phyloP scores from a whole-genome alignment of 2,888 invertebrate species.

The Brachynemurus nebulosus region DNA sequence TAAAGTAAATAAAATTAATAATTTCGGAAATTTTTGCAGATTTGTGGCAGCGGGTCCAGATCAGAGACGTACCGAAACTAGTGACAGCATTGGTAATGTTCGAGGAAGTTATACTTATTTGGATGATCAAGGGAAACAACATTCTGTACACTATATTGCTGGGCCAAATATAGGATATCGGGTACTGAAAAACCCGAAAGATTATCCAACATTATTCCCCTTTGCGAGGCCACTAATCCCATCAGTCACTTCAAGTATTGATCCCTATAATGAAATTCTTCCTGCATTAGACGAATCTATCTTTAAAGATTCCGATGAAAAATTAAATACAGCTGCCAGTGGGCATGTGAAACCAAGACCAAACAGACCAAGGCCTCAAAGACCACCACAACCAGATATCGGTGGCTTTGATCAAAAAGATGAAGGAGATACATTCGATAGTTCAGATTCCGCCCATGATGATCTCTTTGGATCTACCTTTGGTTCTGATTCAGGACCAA shows the following conservation, averaged over 20 bases:
- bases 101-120: constrained; percentile 64
- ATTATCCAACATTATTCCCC: constrained; percentile 46
- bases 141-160: constrained; percentile 63
- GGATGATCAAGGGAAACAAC: constrained; percentile 64
- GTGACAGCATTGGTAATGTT: constrained; percentile 56
- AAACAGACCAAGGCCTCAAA: background rate
- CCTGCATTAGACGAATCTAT: constrained; percentile 12
- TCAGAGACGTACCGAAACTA: constrained; percentile 58
- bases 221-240: constrained; percentile 34
- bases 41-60: constrained; percentile 65
- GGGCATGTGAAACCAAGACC: constrained; percentile 37
- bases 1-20: no score
- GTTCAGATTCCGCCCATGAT: background rate
- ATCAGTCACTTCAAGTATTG: constrained; percentile 26
- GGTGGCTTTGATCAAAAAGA: background rate
- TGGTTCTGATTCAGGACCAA: background rate
- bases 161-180: constrained; percentile 67
- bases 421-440: background rate
- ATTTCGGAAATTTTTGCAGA: no score
- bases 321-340: constrained; percentile 38
- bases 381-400: background rate
- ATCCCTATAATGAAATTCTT: constrained; percentile 17
- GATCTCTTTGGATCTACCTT: constrained; percentile 4
- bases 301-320: constrained; percentile 31
- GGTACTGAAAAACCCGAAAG: constrained; percentile 54